Evolutionary conservation across 2,113 vertebrate species (phyloP).

Genomic region (Laticauda laticaudata): DNA sequence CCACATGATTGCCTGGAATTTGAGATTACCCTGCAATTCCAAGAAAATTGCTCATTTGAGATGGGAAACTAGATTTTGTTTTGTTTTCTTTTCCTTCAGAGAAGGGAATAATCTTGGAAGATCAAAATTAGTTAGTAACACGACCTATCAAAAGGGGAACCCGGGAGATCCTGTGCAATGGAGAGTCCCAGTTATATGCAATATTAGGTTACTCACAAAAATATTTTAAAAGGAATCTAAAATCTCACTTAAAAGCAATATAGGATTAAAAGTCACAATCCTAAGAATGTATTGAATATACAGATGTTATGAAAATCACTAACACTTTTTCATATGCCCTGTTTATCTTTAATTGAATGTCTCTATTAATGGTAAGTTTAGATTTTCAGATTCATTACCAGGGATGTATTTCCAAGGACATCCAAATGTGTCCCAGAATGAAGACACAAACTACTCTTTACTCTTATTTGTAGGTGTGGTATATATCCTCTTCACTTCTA

Average conservation of each 20-base stretch:
- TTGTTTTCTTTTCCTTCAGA: constrained; percentile 1
- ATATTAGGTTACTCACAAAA: constrained; percentile 16
- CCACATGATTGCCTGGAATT: constrained; percentile 35
- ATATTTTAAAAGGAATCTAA: background rate
- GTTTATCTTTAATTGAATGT: background rate
- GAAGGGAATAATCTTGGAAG: constrained; percentile 12
- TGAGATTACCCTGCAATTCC: constrained; percentile 33
- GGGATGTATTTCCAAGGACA: background rate
- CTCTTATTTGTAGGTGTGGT: background rate
- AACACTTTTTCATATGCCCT: background rate
- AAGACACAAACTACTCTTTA: background rate
- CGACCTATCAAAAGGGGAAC: constrained; percentile 32
- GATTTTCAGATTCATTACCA: background rate
- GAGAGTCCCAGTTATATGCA: background rate
- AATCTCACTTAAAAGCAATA: background rate
- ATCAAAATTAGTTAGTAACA: constrained; percentile 2
- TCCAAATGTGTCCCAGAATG: background rate
- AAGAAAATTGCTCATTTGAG: constrained; percentile 7
- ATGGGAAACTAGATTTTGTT: constrained; percentile 9
- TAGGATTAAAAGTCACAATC: background rate
- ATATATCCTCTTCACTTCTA: background rate
- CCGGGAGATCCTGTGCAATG: constrained; percentile 18
- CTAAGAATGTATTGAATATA: background rate
- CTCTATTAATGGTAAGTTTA: background rate
- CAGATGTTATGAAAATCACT: background rate